Base-by-base conservation (phyloP, 2,797 vertebrate genomes). In the Delichon dasypus region DNA sequence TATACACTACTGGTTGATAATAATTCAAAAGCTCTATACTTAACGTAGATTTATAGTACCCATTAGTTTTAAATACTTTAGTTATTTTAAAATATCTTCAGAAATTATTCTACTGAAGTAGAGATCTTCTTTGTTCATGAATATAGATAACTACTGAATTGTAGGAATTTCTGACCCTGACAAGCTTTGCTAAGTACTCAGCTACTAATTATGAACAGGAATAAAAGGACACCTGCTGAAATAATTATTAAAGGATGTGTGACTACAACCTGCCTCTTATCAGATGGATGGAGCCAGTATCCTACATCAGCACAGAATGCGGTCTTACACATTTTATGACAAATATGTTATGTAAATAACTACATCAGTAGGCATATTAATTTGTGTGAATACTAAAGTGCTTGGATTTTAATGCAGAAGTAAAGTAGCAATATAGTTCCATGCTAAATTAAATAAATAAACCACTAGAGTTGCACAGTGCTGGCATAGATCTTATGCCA, bases 171-270 rank as follows among this genome's bases (percentile, higher is more conserved):
- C 64, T 74, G 83, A 91, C 81, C 53, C 73, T 93, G 67, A 60
- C 74, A 81, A 72, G 70, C 53, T 91, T 91, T 86, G 16, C 62
- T 79, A 79, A 77, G 55, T 84, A 88, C 70, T 94, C 12, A 62
- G 73, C 57, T 91, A 62, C 71, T 80, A 95, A 95, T 96, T 94
- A 77, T 45, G 73, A 91, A 78, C 40, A 75, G 62, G 61, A 89
- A 83, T 85, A 89, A 94, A 92, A 96, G 67, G 71, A 74, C 86
- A 91, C 76, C 67, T 96, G 68, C 79, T 94, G 94, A 93, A 95
- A 91, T 84, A 94, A 86, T 91, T 95, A 88, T 92, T 94, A 95
- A 91, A 90, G 19, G 30, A 71, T 78, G 36, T 71, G 55, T 8
- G 38, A 45, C 38, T 76, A 66, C 84, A 93, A 27, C 32, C 67